Conservation (phyloP, 2,113 vertebrate species). For the Sclerurus mexicanus region DNA sequence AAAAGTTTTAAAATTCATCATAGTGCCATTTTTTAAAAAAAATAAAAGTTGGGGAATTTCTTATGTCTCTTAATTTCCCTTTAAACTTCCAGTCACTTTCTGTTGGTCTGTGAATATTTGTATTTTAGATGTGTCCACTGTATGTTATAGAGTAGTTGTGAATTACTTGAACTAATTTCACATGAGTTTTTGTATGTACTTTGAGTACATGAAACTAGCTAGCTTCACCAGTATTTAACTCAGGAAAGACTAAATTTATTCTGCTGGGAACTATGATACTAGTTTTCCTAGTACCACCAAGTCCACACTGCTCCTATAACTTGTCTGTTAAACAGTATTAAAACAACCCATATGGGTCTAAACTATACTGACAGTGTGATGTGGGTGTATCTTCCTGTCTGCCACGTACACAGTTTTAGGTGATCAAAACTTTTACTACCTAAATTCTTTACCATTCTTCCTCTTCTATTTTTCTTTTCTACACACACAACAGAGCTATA, state of each 20-base stretch:
- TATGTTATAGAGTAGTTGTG: neutral
- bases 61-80: neutral
- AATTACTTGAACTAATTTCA: neutral
- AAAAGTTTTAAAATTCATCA: neutral
- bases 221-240: neutral
- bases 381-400: neutral
- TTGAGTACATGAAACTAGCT: neutral
- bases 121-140: neutral
- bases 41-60: neutral
- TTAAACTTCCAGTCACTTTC: neutral
- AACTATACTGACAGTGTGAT: neutral
- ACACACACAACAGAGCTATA: neutral
- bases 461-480: neutral
- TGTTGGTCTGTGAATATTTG: neutral
- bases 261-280: neutral
- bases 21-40: neutral
- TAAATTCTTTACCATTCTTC: neutral
- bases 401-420: neutral
- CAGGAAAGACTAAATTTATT: neutral
- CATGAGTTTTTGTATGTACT: neutral
- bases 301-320: neutral
- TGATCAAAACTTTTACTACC: neutral
- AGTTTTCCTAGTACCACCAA: neutral
- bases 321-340: neutral
- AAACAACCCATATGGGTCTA: accelerated